These are phyloP conservation scores for Poecile montanus DNA, from an alignment of 2,797 vertebrate species.

Conservation along the genomic window DNA sequence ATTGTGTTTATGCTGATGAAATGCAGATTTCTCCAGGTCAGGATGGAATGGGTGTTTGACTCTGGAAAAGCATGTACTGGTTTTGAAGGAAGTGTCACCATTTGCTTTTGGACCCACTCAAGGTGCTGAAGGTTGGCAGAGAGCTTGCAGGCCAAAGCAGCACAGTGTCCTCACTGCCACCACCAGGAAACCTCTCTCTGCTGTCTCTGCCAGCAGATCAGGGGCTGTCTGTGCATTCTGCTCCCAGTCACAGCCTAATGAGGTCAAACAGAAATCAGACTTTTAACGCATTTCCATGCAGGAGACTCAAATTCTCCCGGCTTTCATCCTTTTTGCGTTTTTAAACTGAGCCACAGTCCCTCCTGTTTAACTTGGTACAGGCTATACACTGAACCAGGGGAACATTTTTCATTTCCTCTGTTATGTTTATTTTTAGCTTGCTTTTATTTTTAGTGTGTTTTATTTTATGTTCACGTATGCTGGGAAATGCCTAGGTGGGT, in stretches of 20 bases:
- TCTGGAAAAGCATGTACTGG: neutral
- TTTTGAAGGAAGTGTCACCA: neutral
- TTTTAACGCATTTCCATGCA: neutral
- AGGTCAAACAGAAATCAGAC: neutral
- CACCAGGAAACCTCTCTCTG: neutral
- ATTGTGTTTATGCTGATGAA: neutral
- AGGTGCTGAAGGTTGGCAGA: neutral
- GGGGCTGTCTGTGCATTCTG: neutral
- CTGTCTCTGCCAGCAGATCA: neutral
- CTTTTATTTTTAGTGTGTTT: conserved; percentile 50
- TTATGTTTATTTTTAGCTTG: conserved; percentile 23
- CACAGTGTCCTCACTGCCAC: accelerated
- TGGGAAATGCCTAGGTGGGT: conserved; percentile 28
- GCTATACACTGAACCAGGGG: neutral
- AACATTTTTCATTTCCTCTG: conserved; percentile 17
- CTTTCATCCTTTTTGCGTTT: neutral
- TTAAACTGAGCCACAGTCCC: neutral
- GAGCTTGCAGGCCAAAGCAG: neutral
- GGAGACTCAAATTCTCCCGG: neutral
- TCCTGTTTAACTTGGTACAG: conserved; percentile 15
- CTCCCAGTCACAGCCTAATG: neutral
- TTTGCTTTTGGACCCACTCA: neutral
- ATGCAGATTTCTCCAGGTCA: neutral
- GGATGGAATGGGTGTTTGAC: neutral
- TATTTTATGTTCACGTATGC: conserved; percentile 23